Evolutionary conservation across 2,797 vertebrate species (phyloP).

Genomic region (Poecilia wingei): DNA sequence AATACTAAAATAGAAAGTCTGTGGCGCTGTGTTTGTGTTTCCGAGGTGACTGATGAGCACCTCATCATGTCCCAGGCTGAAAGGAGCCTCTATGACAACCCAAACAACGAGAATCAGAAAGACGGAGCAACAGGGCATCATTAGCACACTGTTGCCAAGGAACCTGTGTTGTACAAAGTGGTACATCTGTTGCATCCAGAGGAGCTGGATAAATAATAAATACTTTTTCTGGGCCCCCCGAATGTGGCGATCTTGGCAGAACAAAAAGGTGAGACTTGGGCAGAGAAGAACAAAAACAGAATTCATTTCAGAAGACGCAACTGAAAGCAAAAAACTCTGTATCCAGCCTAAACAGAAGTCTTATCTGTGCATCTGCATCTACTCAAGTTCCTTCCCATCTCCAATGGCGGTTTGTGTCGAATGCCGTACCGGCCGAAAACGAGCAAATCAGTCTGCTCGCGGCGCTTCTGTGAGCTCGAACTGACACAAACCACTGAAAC

Average conservation of each 20-base stretch:
- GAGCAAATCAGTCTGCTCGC: slow-evolving; percentile 44
- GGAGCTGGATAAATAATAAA: slow-evolving; percentile 41
- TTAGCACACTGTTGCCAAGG: slow-evolving; percentile 65
- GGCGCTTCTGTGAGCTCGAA: slow-evolving; percentile 29
- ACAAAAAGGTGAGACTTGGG: slow-evolving; percentile 18
- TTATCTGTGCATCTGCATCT: slow-evolving; percentile 24
- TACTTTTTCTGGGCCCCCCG: slow-evolving; percentile 6
- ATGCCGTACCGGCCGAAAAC: slow-evolving; percentile 41
- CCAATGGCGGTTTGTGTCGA: slow-evolving; percentile 30
- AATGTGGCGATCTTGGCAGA: slow-evolving; percentile 13
- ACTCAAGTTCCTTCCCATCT: not conserved
- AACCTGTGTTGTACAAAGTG: slow-evolving; percentile 46
- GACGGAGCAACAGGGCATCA: slow-evolving; percentile 47
- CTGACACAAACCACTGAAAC: slow-evolving; percentile 39
- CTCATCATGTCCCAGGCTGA: slow-evolving; percentile 45
- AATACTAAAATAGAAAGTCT: slow-evolving; percentile 11
- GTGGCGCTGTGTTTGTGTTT: slow-evolving; percentile 22
- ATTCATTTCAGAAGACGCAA: slow-evolving; percentile 12
- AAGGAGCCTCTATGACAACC: slow-evolving; percentile 47
- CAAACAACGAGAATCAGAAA: slow-evolving; percentile 49
- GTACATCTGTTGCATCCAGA: slow-evolving; percentile 31
- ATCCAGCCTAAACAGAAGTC: slow-evolving; percentile 15
- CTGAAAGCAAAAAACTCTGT: slow-evolving; percentile 16
- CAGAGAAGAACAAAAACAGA: slow-evolving; percentile 5
- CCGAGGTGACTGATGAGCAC: slow-evolving; percentile 43